phyloP scores from a whole-genome alignment of 2,113 vertebrate species.

The Coryphaenoides rupestris region DNA sequence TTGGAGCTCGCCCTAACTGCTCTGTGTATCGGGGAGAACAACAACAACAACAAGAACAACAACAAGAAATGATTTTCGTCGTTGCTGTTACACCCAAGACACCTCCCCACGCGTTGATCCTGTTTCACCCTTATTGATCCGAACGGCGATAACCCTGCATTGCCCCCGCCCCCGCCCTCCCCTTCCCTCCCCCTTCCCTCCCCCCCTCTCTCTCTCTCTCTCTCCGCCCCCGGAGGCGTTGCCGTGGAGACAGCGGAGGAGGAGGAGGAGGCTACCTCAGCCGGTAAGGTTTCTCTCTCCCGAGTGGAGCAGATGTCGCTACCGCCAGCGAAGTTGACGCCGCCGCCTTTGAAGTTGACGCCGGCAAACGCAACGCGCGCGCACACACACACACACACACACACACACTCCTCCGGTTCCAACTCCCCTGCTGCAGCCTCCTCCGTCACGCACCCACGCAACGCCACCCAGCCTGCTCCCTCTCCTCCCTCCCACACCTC shows the following conservation, averaged over 20 bases:
- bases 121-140: no score
- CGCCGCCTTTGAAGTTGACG: conserved; percentile 33
- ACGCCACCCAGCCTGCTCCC: conserved; percentile 1
- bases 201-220: conserved; percentile 1
- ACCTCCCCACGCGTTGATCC: no score
- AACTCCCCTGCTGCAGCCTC: conserved; percentile 6
- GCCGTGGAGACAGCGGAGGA: conserved; percentile 37
- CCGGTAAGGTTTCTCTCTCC: conserved; percentile 37
- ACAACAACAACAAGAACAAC: no score
- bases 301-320: conserved; percentile 19
- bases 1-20: no score
- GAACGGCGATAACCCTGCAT: no score
- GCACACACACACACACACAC: no score
- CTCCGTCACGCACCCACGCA: conserved; percentile 9
- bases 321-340: conserved; percentile 34
- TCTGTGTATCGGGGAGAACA: no score
- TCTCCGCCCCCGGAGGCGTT: conserved; percentile 13
- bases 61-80: no score
- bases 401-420: conserved; percentile 11
- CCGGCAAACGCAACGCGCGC: no score
- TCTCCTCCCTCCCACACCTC: no score
- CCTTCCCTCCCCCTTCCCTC: conserved; percentile 10
- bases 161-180: no score
- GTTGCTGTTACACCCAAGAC: no score
- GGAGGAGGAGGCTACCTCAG: conserved; percentile 23